Percentiles rank a stretch among this genome's conserved stretches.
Evolutionary conservation across 2,888 invertebrate genomes (phyloP).

Genomic region (Drosophila niveifrons): DNA sequence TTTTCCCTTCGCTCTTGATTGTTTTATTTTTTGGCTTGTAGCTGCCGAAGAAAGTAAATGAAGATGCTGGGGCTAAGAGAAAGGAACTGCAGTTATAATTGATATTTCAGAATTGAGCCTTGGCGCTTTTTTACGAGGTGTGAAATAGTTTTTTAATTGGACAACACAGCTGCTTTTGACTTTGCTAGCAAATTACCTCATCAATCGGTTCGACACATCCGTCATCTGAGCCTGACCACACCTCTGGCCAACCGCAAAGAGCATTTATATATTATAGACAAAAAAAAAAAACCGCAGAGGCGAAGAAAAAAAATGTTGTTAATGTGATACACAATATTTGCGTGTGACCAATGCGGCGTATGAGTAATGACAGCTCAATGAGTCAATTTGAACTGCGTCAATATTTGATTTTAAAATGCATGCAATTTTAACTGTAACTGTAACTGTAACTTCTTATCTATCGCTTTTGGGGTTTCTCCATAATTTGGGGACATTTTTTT

Average conservation of each 20-base stretch:
- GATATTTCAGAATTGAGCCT: not conserved
- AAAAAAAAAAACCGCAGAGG: conserved; percentile 57
- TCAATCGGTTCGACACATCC: conserved; percentile 30
- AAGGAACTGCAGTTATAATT: conserved; percentile 33
- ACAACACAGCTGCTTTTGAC: not conserved
- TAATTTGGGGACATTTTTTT: not conserved
- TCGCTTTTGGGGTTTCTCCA: not conserved
- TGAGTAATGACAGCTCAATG: conserved; percentile 65
- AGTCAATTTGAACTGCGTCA: conserved; percentile 49
- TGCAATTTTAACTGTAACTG: conserved; percentile 22
- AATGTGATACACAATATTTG: conserved; percentile 37
- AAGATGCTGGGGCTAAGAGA: conserved; percentile 48
- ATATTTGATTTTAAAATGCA: conserved; percentile 25
- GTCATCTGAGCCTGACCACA: conserved; percentile 52
- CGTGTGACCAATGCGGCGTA: conserved; percentile 56
- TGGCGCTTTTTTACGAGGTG: not conserved
- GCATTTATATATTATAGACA: conserved; percentile 36
- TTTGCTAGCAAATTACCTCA: conserved; percentile 25
- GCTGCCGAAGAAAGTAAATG: conserved; percentile 69
- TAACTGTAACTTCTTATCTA: conserved; percentile 41
- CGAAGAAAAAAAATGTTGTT: conserved; percentile 22
- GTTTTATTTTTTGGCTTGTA: conserved; percentile 5
- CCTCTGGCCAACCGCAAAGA: conserved; percentile 51
- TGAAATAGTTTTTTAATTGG: conserved; percentile 23
- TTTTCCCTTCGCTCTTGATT: conserved; percentile 44